Conservation (phyloP, 2,797 vertebrate genomes). For the Notamacropus eugenii region DNA sequence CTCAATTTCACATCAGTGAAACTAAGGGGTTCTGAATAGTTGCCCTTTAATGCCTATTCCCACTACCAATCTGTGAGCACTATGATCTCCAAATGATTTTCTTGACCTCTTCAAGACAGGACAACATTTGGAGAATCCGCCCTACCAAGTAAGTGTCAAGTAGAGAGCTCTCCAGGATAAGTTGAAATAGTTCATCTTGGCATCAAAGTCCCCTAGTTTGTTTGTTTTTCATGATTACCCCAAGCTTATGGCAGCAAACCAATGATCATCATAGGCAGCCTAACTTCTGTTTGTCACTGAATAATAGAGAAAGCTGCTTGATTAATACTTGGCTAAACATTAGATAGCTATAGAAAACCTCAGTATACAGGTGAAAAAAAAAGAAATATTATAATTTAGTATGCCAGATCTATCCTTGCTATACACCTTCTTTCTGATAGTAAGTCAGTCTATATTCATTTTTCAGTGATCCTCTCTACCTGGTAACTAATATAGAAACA, state of each 20-base stretch:
- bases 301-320: not conserved
- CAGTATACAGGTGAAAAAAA: not conserved
- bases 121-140: not conserved
- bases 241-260: not conserved
- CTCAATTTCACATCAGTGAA: not conserved
- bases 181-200: not conserved
- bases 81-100: not conserved
- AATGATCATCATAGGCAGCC: not conserved
- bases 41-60: not conserved
- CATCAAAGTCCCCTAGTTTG: not conserved
- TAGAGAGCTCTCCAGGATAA: not conserved
- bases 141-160: not conserved
- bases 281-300: not conserved
- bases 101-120: fast-evolving
- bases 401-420: not conserved
- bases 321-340: not conserved
- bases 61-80: not conserved
- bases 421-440: not conserved
- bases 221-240: not conserved
- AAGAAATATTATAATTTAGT: not conserved
- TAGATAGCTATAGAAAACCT: not conserved
- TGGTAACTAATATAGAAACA: conserved; percentile 13
- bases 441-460: not conserved
- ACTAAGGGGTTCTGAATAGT: not conserved
- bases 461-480: not conserved